Evolutionary conservation across 2,113 vertebrate genomes (phyloP), one percentile per base, ranked within the genome.

Genomic region (Numenius arquata): DNA sequence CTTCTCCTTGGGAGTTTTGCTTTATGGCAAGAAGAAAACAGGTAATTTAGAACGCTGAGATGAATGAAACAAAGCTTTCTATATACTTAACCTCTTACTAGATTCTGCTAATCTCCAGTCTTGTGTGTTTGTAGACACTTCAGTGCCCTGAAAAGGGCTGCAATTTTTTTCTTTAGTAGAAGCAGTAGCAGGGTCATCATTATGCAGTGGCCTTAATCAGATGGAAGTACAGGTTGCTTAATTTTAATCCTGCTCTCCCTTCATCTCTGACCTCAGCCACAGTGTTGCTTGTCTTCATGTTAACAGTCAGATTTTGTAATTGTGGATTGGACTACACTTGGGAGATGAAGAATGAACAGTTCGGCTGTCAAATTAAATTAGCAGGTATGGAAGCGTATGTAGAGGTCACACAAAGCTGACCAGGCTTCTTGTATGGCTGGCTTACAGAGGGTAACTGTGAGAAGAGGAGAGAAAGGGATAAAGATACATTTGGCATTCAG

Each of bases 401-500:
- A 45, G 59, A 66, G 55, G 40, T 70, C 45, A 25, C 20, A 36
- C 1, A 15, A 56, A 83, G 45, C 40, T 89, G 70, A 45, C 25
- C 36, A 38, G 59, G n/a, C 12, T 40, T 34, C 62, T 67, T 70
- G 59, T 29, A 4, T 40, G 26, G 19, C 8, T 79, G 32, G 29
- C 21, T 73, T 70, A 29, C 5, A 3, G 66, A 4, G 66, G 15
- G 11, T n/a, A 32, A 27, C 40, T 47, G 32, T 50, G 55, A 47
- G 43, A 63, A 32, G 29, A 36, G 1, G 4, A 12, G 17, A 11
- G 4, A 15, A 53, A 23, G 27, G 9, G 19, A 6, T 1, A n/a
- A 56, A 55, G 13, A 13, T 61, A 32, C 0, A 15, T 73, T 85
- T 56, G 61, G 40, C 7, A 6, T 40, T 74, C 66, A 53, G 14